Evolutionary conservation across 2,888 invertebrate species (phyloP), one percentile per base, ranked within the genome.

Genomic region (Pristionchus entomophagus): DNA sequence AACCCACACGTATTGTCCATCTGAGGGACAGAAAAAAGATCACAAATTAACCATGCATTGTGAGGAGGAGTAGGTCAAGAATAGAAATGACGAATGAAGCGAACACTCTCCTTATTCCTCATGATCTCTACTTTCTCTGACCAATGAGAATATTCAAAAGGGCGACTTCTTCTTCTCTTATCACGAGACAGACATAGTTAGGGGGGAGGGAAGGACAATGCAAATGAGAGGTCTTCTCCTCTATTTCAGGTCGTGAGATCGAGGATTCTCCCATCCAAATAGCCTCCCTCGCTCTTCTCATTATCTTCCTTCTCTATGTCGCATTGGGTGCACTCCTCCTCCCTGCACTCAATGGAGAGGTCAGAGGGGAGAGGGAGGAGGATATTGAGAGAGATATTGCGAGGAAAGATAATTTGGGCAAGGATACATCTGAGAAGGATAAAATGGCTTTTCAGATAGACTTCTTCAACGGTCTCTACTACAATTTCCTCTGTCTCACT

Each of bases 401-500:
- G n/a, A 8, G 29, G n/a, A n/a, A n/a, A n/a, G n/a, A n/a, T n/a
- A n/a, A n/a, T n/a, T n/a, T n/a, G n/a, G n/a, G n/a, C n/a, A 51
- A 51, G 12, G 19, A 3, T 3, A n/a, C 26, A 26, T 59, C 17
- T 3, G 59, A 29, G 29, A 4, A 8, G n/a, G 29, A n/a, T n/a
- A n/a, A n/a, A n/a, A 10, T 14, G 6, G 45, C 45, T 14, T 80
- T 90, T 85, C 82, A 91, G 90, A 86, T 92, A 12, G 92, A 92
- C 86, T 92, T 92, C 86, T 89, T 92, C 86, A 93, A 93, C 86
- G 93, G 93, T 29, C 90, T 93, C 49, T 93, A 93, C 86, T 92
- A 91, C 88, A 93, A 93, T 84, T 93, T 93, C 87, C 88, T 93
- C 3, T 92, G 92, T 78, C 87, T 93, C 38, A 93, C 93, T 19